Conservation (phyloP, 2,797 vertebrate genomes). For the Iguana delicatissima region DNA sequence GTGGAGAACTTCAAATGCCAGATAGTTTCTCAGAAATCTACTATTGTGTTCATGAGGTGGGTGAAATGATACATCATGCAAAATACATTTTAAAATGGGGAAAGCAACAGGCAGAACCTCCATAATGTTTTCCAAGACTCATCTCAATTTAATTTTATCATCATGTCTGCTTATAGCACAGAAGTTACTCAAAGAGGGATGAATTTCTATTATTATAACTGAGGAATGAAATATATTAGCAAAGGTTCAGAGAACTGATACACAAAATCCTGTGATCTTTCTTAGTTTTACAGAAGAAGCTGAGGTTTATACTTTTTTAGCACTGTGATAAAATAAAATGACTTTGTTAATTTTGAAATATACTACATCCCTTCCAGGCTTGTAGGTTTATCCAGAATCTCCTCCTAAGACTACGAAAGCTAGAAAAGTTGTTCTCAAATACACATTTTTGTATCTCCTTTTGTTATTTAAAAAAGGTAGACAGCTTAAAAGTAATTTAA, state of each 20-base stretch:
- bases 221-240: background rate
- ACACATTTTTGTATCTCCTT: background rate
- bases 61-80: constrained; percentile 19
- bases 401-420: background rate
- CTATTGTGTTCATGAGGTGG: background rate
- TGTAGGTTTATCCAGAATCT: background rate
- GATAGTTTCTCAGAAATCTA: constrained; percentile 16
- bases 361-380: background rate
- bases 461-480: background rate
- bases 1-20: background rate
- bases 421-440: background rate
- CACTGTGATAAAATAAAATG: constrained; percentile 1
- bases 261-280: background rate
- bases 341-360: background rate
- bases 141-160: background rate
- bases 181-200: background rate
- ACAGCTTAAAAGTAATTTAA: background rate
- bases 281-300: background rate
- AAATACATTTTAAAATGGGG: constrained; percentile 1
- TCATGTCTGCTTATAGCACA: background rate
- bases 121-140: constrained; percentile 22
- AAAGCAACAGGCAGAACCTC: background rate
- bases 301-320: background rate
- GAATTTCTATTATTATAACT: background rate
- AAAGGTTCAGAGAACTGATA: background rate